These are phyloP conservation scores for Muraenolepis orangiensis DNA, from an alignment of 2,797 vertebrate genomes.

Conservation along the genomic window DNA sequence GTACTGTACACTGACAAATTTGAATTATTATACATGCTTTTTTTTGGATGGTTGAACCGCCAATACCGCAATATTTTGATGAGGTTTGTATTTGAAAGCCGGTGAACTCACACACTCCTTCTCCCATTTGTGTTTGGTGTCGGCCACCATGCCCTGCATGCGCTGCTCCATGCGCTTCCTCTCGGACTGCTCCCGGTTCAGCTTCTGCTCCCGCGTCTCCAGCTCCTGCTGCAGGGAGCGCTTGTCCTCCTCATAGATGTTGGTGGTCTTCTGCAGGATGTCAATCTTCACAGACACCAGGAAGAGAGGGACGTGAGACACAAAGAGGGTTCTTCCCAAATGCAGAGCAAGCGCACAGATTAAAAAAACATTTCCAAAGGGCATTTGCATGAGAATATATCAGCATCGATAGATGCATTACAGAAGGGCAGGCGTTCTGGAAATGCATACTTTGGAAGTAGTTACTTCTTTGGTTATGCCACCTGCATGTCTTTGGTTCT, in stretches of 20 bases:
- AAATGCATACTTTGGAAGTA: too few species aligned
- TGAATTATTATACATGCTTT: too few species aligned
- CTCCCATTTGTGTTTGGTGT: conserved; percentile 89
- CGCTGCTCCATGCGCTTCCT: conserved; percentile 84
- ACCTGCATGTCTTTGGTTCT: background rate
- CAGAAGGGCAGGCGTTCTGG: background rate
- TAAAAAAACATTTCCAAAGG: too few species aligned
- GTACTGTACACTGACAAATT: too few species aligned
- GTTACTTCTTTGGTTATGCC: too few species aligned
- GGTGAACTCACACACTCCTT: conserved; percentile 90
- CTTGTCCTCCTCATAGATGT: conserved; percentile 93
- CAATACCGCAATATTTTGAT: too few species aligned
- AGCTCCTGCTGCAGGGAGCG: conserved; percentile 85
- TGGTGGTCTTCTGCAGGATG: conserved; percentile 89
- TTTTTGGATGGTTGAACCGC: too few species aligned
- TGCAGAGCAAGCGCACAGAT: too few species aligned
- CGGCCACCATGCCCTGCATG: conserved; percentile 85
- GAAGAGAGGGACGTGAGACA: too few species aligned
- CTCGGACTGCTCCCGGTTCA: conserved; percentile 85
- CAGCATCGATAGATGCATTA: background rate
- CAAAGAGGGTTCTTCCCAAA: too few species aligned
- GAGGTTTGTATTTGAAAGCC: background rate
- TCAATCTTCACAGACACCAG: conserved; percentile 77
- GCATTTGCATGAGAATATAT: too few species aligned
- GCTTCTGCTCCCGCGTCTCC: conserved; percentile 79